Base-by-base conservation (phyloP, 1,140 invertebrate genomes). In the Branchinecta lindahli region DNA sequence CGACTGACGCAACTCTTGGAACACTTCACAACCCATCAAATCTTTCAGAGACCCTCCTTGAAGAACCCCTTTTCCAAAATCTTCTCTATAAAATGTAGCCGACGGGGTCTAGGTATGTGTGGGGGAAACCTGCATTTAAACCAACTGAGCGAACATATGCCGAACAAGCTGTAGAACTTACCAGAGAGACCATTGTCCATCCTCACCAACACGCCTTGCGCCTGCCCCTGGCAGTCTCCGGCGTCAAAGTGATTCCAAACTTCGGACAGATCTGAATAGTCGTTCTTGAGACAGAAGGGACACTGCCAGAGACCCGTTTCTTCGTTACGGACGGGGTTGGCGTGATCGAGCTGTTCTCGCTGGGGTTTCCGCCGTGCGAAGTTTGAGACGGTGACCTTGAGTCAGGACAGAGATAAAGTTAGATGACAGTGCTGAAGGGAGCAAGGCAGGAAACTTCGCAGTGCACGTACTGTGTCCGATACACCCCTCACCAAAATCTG, bases 161-260 rank as follows among this genome's bases (percentile, higher is more conserved):
- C 5, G 33, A 33, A 33, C 2, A 33, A 33, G 33, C 33, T 3
- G 33, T 33, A 33, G 33, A 5, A 33, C 18, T 20, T 61, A 61
- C 52, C 96, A 8, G 84, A 88, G 8, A 99, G 82, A 0, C 93
- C 93, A 80, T 98, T 99, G 76, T 99, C 96, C 0, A 99, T 79
- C 0, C 89, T 83, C 1, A 94, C 82, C 70, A 89, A 85, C 0
- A 99, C 88, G 2, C 97, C 97, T 0, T 90, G 90, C 1, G 95
- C 91, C 79, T 94, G 90, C 0, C 97, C 97, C 0, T 91, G 94
- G 82, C 96, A 99, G 21, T 88, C 87, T 46, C 90, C 91, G 61
- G 92, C 89, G 80, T 98, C 95, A 81, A 98, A 98, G 80, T 98
- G 95, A 81, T 94, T 94, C 95, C 95, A 98, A 7, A 98, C 85